Percentiles rank a stretch among this genome's conserved stretches.
Conservation (phyloP, 2,888 invertebrate genomes). For the Scaptomyza parva region DNA sequence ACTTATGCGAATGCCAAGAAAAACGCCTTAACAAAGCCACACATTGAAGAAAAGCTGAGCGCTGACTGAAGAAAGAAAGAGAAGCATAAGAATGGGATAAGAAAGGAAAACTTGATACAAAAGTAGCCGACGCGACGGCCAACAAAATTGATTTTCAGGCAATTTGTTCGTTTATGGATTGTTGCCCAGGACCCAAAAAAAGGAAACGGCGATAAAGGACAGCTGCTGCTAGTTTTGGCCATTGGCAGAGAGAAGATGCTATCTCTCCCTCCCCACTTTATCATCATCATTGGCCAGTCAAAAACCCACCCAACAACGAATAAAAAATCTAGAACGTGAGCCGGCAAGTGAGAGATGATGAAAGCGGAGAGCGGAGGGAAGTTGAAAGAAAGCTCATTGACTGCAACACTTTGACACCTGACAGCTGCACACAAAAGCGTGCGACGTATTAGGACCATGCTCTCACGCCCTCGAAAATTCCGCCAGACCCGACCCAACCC, state of each 20-base stretch:
- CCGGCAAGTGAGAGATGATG: conserved; percentile 24
- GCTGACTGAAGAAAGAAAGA: conserved; percentile 11
- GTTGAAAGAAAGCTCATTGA: conserved; percentile 64
- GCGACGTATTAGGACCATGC: conserved; percentile 61
- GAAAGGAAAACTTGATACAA: conserved; percentile 59
- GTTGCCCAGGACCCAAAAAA: conserved; percentile 42
- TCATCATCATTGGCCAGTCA: conserved; percentile 66
- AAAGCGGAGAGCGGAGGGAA: conserved; percentile 11
- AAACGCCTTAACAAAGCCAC: conserved; percentile 68
- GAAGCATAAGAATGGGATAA: conserved; percentile 1
- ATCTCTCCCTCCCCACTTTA: conserved; percentile 53
- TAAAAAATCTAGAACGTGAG: conserved; percentile 44
- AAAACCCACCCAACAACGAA: conserved; percentile 35
- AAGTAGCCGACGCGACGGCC: conserved; percentile 53
- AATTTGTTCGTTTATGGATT: conserved; percentile 81
- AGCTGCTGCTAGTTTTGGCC: conserved; percentile 61
- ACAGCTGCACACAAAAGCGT: conserved; percentile 71
- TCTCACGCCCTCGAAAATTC: conserved; percentile 10
- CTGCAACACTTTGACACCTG: conserved; percentile 77
- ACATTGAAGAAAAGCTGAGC: conserved; percentile 48
- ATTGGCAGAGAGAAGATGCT: conserved; percentile 47
- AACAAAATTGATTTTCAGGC: conserved; percentile 81
- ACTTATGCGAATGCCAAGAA: conserved; percentile 64
- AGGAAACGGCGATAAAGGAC: conserved; percentile 58
- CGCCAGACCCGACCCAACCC: conserved; percentile 17